Evolutionary conservation across 2,113 vertebrate genomes (phyloP), one percentile per base, ranked within the genome.

Genomic region (Peromyscus californicus): DNA sequence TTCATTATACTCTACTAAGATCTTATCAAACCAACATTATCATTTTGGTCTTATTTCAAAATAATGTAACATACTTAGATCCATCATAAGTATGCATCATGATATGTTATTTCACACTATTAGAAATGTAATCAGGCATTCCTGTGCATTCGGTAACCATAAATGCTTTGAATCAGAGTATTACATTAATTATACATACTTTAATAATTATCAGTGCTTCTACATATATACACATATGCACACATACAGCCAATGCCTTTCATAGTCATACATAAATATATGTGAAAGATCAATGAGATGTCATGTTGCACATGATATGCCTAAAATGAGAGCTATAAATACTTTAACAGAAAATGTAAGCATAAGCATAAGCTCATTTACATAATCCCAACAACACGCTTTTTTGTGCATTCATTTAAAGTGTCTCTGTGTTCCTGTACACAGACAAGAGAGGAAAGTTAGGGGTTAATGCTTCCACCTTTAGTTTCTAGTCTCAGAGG

Each of bases 381-480:
- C n/a, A 7, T 57, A 86, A 51, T 88, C 13, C 36, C 36, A 57
- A 88, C 15, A 88, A 36, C 61, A 54, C 11, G 29, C 2, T 33
- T 72, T 57, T 21, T 88, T 57, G 22, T 57, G 4, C 22, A 72
- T 39, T 17, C 48, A 54, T n/a, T 24, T n/a, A n/a, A 70, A 45
- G 42, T 51, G 19, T 24, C 31, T 78, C 75, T 39, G 1, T 93
- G 48, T 69, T 67, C 10, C 36, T 65, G 9, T 36, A 63, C 54
- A 48, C 7, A 88, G 12, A 54, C 8, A 24, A 86, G 29, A 48
- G 42, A 90, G 31, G 63, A 63, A 90, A 90, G 7, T 63, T 61
- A 80, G 1, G 63, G 45, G 95, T 97, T 97, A 97, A 97, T 76
- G 0, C 10, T 67, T 88, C 26, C 22, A 61, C 17, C 22, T 70